A percentile compares a stretch with the other conserved stretches of the same genome.
Evolutionary conservation across 2,888 invertebrate species (phyloP).

Genomic region (Heliconius cydno): DNA sequence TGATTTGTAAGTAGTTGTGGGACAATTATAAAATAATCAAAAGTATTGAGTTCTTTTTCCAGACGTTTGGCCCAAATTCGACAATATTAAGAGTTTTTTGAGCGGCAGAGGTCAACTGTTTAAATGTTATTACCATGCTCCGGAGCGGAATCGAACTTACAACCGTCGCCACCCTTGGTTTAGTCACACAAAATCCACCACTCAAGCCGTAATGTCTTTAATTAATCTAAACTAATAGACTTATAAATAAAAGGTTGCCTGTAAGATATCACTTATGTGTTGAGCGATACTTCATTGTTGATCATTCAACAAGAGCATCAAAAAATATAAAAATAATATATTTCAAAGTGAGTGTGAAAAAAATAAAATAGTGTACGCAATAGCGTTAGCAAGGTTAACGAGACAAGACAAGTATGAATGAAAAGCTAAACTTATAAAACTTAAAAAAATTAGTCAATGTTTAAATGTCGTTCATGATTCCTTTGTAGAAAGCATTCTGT

Average conservation of each 20-base stretch:
- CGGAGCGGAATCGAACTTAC: no score
- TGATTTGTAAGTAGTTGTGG: no score
- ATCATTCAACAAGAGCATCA: background rate
- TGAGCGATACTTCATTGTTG: no score
- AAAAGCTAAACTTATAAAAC: conserved; percentile 2
- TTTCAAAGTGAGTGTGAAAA: conserved; percentile 12
- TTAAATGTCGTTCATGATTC: conserved; percentile 47
- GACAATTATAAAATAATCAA: background rate
- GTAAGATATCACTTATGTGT: no score
- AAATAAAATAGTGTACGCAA: background rate
- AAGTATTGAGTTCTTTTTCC: background rate
- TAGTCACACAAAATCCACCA: no score
- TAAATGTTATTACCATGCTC: no score
- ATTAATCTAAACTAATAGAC: no score
- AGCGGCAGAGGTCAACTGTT: no score
- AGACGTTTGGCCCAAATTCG: background rate
- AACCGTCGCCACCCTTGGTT: no score
- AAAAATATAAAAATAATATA: background rate
- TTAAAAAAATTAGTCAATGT: conserved; percentile 22
- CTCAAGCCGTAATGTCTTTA: no score
- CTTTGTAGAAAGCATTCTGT: conserved; percentile 47
- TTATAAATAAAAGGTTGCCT: no score
- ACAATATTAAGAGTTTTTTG: no score
- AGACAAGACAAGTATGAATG: conserved; percentile 1
- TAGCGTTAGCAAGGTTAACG: conserved; percentile 22